Percentiles rank a stretch among this genome's conserved stretches.
Evolutionary conservation across 2,888 invertebrate species (phyloP).

Genomic region (Noctua janthe): DNA sequence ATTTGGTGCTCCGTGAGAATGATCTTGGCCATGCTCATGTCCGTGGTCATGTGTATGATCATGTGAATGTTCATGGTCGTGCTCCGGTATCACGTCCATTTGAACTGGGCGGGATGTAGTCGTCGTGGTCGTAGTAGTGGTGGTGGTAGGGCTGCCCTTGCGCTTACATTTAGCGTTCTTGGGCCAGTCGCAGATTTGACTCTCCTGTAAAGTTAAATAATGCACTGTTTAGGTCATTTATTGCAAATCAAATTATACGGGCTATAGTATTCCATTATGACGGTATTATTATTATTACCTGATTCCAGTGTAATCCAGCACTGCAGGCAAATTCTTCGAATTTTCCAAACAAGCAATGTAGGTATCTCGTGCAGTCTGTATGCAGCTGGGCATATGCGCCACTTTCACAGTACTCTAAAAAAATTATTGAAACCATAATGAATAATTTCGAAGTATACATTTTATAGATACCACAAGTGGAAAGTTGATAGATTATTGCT

Average conservation of each 20-base stretch:
- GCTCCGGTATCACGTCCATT: conserved; percentile 61
- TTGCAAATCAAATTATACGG: background rate
- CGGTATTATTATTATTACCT: conserved; percentile 80
- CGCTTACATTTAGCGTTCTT: conserved; percentile 91
- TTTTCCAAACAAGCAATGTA: conserved; percentile 95
- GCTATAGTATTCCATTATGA: background rate
- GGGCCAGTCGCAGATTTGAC: conserved; percentile 94
- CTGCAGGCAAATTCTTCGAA: conserved; percentile 93
- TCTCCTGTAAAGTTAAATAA: conserved; percentile 80
- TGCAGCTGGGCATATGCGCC: conserved; percentile 92
- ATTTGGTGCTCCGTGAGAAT: conserved; percentile 59
- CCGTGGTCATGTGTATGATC: conserved; percentile 48
- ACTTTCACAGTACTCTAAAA: conserved; percentile 89
- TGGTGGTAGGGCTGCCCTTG: conserved; percentile 69
- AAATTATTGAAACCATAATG: background rate
- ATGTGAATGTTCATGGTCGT: conserved; percentile 50
- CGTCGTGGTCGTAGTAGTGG: conserved; percentile 72
- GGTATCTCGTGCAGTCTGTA: conserved; percentile 93
- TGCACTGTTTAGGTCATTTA: background rate
- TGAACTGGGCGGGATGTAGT: conserved; percentile 69
- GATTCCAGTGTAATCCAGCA: conserved; percentile 94
- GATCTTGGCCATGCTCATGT: conserved; percentile 51
- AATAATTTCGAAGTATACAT: background rate
- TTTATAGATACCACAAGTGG: background rate
- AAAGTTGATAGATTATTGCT: background rate